These are phyloP conservation scores for Cherax quadricarinatus DNA, from an alignment of 1,140 invertebrate species.

Conservation along the genomic window DNA sequence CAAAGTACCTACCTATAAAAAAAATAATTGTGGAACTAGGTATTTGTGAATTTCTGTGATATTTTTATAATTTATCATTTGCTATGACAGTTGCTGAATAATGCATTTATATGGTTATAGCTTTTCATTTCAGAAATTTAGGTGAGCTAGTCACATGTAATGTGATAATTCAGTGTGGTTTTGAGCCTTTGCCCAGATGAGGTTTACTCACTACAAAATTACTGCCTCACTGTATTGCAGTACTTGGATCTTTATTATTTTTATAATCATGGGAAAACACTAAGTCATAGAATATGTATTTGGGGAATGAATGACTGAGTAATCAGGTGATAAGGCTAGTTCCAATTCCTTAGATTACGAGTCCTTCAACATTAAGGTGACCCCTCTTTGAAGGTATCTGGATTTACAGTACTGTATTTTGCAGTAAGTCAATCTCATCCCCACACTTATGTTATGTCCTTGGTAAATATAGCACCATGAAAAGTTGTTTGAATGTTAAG, in stretches of 20 bases:
- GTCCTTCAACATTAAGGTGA: too few relatives aligned
- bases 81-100: not conserved
- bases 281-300: too few relatives aligned
- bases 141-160: constrained; percentile 7
- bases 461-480: not conserved
- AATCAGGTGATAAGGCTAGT: too few relatives aligned
- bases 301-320: too few relatives aligned
- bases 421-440: not conserved
- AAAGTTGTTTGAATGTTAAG: not conserved
- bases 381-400: too few relatives aligned
- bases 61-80: constrained; percentile 37
- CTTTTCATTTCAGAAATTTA: not conserved
- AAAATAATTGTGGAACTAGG: not conserved
- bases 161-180: constrained; percentile 11
- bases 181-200: not conserved
- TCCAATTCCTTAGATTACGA: too few relatives aligned
- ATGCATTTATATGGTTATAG: constrained; percentile 32
- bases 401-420: too few relatives aligned
- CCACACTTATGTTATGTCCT: not conserved
- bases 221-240: not conserved
- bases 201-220: too few relatives aligned
- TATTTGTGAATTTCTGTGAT: constrained; percentile 66
- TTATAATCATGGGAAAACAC: too few relatives aligned
- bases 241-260: not conserved
- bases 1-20: not conserved